Evolutionary conservation across 2,113 vertebrate genomes (phyloP).

Genomic region (Coptodon rendalli): DNA sequence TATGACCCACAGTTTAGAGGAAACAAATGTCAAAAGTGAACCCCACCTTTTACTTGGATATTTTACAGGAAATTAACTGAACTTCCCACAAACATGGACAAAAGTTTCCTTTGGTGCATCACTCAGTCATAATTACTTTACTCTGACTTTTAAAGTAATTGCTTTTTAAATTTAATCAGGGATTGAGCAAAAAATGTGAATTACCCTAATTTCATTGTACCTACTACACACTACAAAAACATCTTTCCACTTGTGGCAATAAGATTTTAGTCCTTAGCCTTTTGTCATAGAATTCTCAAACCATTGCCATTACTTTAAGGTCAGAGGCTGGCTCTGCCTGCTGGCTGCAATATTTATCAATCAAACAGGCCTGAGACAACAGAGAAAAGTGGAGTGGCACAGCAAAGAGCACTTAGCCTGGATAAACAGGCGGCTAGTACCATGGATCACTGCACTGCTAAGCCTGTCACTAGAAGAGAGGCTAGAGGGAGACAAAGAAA

Average conservation of each 20-base stretch:
- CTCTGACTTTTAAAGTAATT: neutral
- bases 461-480: slow-evolving; percentile 60
- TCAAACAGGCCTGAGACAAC: slow-evolving; percentile 64
- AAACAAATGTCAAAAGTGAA: neutral
- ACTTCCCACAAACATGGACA: neutral
- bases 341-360: slow-evolving; percentile 68
- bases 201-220: slow-evolving; percentile 14
- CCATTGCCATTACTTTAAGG: slow-evolving; percentile 64
- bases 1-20: neutral
- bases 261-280: slow-evolving; percentile 13
- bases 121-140: neutral
- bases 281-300: slow-evolving; percentile 54
- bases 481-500: slow-evolving; percentile 46
- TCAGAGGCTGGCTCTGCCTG: slow-evolving; percentile 48
- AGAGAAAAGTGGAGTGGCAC: slow-evolving; percentile 57
- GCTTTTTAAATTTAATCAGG: neutral
- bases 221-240: neutral
- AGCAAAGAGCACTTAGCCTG: slow-evolving; percentile 67
- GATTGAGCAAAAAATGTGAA: neutral
- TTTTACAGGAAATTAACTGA: neutral
- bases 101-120: neutral
- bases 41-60: neutral
- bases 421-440: slow-evolving; percentile 61
- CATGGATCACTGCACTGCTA: slow-evolving; percentile 70
- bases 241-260: neutral